A percentile compares a stretch with the other conserved stretches of the same genome.
phyloP scores from a whole-genome alignment of 2,888 invertebrate genomes.

The Noctua comes region DNA sequence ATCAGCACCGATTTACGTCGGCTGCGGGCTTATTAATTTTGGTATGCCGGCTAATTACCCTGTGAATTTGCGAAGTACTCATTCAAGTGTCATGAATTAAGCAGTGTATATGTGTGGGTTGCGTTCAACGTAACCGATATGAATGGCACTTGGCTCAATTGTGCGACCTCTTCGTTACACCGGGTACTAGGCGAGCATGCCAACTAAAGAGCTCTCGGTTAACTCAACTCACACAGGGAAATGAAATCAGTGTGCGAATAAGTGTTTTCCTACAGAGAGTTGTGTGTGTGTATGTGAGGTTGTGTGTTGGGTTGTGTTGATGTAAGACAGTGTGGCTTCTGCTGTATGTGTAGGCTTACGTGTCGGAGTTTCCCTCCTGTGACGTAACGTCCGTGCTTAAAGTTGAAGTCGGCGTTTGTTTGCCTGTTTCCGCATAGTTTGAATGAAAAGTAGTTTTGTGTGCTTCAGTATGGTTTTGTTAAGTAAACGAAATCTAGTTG shows the following conservation, averaged over 20 bases:
- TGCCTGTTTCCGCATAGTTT: constrained; percentile 81
- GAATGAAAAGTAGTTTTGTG: constrained; percentile 82
- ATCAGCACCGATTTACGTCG: constrained; percentile 86
- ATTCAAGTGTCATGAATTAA: constrained; percentile 85
- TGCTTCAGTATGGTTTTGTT: constrained; percentile 76
- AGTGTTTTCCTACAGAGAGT: constrained; percentile 58
- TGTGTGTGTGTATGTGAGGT: constrained; percentile 48
- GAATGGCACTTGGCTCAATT: constrained; percentile 78
- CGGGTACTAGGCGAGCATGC: constrained; percentile 81
- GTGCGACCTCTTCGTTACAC: constrained; percentile 85
- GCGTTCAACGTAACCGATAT: constrained; percentile 79
- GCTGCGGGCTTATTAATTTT: constrained; percentile 86
- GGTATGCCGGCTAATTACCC: constrained; percentile 88
- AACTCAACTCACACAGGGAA: constrained; percentile 73
- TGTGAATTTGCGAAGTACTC: constrained; percentile 87
- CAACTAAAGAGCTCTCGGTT: constrained; percentile 71
- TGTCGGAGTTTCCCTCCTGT: constrained; percentile 75
- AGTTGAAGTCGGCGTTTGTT: constrained; percentile 79
- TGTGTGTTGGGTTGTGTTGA: constrained; percentile 54
- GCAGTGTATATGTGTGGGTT: constrained; percentile 75
- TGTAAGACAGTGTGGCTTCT: constrained; percentile 66
- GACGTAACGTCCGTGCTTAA: constrained; percentile 79
- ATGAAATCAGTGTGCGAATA: constrained; percentile 69
- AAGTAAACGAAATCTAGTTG: constrained; percentile 79
- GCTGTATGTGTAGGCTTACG: constrained; percentile 70